Base-by-base conservation (phyloP, 1,140 invertebrate genomes). In the Ctenoplectra terminalis region DNA sequence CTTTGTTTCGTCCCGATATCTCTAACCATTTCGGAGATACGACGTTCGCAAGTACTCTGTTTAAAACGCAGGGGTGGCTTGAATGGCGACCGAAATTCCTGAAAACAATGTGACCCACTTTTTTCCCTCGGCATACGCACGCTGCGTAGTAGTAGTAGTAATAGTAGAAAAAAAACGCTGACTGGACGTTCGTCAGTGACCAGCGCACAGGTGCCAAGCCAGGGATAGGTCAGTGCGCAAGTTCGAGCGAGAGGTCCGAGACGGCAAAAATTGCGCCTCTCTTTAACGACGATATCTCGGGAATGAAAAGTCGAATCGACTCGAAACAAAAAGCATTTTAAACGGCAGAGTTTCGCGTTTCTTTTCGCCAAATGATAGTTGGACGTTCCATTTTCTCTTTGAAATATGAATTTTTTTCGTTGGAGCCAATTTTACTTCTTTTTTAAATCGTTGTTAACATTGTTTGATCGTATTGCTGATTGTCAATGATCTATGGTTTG, bases 221-320 rank as follows among this genome's bases (percentile, higher is more conserved):
- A 40, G 61, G 13, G 61, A 4, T 26, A 64, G 61, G 61, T 64
- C 61, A 26, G 61, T 15, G 61, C 0, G 1, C 37, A 13, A 0
- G 61, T 7, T 23, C 0, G 61, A 64, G n/a, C 0, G 61, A 64
- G n/a, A 64, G 61, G 2, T 2, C 34, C 11, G 34, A 64, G 13
- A 43, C 6, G 37, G 37, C 5, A 43, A 64, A 64, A 43, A 64
- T 64, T 64, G 34, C 34, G 37, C 13, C 37, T 26, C 23, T 23
- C 15, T 31, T 40, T 26, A 23, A 52, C 20, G 31, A 37, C 20
- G 13, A 20, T 66, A 76, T 66, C 73, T 66, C 48, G 5, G 34
- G 46, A 76, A 76, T 46, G 34, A 40, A 20, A 56, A 13, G 34
- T 43, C 48, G 48, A 67, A 76, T 67, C 61, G 61, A 31, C 6